phyloP scores from a whole-genome alignment of 2,888 invertebrate species.

The Nemotelus nigrinus region DNA sequence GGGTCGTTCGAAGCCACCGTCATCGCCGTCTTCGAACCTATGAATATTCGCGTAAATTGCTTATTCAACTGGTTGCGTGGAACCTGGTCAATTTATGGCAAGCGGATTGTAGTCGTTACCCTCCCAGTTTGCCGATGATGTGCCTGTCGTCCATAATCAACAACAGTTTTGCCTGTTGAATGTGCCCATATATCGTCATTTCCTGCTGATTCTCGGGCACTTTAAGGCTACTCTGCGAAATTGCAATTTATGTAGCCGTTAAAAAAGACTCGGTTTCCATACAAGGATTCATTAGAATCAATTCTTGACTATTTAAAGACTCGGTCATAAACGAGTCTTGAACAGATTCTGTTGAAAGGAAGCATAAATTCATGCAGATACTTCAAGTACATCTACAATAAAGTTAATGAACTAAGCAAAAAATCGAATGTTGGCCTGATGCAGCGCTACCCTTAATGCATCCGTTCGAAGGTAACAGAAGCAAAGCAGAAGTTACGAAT shows the following conservation, averaged over 20 bases:
- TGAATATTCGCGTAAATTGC: constrained; percentile 11
- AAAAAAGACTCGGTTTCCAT: too few species aligned
- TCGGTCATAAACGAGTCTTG: too few species aligned
- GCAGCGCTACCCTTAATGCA: constrained; percentile 6
- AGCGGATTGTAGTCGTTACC: neutral
- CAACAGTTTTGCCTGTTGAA: neutral
- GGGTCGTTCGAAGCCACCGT: neutral
- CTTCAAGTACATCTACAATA: too few species aligned
- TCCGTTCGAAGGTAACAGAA: constrained; percentile 8
- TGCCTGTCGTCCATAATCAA: constrained; percentile 10
- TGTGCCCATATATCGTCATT: neutral
- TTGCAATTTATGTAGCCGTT: too few species aligned
- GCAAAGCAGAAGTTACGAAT: constrained; percentile 9
- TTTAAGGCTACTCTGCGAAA: neutral
- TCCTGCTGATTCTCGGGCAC: neutral
- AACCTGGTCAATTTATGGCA: constrained; percentile 32
- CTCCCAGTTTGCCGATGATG: constrained; percentile 17
- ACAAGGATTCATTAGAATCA: too few species aligned
- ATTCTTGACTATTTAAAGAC: too few species aligned
- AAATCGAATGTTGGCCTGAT: neutral
- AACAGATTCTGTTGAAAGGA: too few species aligned
- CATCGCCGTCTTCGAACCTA: neutral
- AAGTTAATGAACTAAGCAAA: too few species aligned
- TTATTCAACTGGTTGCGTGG: neutral
- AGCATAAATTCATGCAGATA: too few species aligned